Evolutionary conservation across 2,797 vertebrate species (phyloP), one percentile per base, ranked within the genome.

Genomic region (Microcaecilia unicolor): DNA sequence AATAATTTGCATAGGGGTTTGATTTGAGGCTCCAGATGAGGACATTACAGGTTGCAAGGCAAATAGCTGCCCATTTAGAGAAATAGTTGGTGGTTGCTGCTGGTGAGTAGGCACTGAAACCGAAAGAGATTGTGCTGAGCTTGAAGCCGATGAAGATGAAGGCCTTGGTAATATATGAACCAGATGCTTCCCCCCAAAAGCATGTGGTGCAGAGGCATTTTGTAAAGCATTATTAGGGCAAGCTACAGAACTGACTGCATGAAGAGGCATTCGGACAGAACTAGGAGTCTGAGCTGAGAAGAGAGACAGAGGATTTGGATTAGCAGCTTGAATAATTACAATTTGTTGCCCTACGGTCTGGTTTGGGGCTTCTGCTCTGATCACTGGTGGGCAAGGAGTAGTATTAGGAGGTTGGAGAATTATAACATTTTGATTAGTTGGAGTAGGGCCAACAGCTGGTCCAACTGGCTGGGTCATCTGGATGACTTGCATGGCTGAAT

Each of bases 101-200:
- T 45, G 70, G n/a, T 29, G 73, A 28, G 31, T 70, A 15, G 76
- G 68, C 58, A 83, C 53, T 5, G 86, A 76, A 15, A 84, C 72
- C 2, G 88, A 78, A 32, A 81, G 80, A 0, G 80, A 75, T 28
- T 72, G 84, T 0, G 85, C 28, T 55, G 74, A 55, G 67, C 51
- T 61, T 61, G 75, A 69, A 18, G 74, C 44, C 3, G 70, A 34
- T 38, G 78, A 58, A 44, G 81, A 72, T 37, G 68, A 74, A 12
- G 92, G 92, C 12, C 93, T 88, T 34, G 96, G 94, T 50, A 99
- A 78, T 67, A 98, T 98, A 49, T 97, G 92, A 37, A 98, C 93
- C 49, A 99, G 81, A 54, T 98, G 94, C 41, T 98, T 98, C 34
- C 92, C 90, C 16, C 89, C 89, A 3, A 92, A 89, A 26, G 81